Conservation (phyloP, 2,113 vertebrate genomes). For the Rhineura floridana region DNA sequence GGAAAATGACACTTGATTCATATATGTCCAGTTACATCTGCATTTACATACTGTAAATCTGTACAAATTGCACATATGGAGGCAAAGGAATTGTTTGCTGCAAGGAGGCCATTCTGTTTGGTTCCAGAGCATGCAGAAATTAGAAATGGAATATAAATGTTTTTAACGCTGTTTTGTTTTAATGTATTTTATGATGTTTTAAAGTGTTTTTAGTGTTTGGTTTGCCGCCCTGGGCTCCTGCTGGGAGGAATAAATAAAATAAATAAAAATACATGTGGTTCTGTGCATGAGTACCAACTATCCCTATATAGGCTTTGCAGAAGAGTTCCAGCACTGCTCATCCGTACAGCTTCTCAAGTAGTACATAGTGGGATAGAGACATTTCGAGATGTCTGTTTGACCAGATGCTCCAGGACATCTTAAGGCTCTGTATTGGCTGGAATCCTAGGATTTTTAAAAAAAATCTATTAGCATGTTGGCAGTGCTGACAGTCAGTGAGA, state of each 20-base stretch:
- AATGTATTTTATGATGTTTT: too few species aligned
- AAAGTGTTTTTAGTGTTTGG: too few species aligned
- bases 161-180: too few species aligned
- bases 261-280: too few species aligned
- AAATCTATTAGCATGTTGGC: not conserved
- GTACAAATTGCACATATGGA: not conserved
- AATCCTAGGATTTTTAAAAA: not conserved
- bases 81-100: not conserved
- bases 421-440: not conserved
- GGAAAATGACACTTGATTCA: not conserved
- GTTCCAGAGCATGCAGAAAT: not conserved
- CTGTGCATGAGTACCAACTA: not conserved
- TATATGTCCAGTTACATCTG: too few species aligned
- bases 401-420: conserved; percentile 10
- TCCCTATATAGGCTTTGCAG: not conserved
- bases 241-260: too few species aligned
- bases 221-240: too few species aligned
- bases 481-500: conserved; percentile 15
- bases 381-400: not conserved
- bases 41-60: too few species aligned
- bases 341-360: not conserved
- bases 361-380: not conserved
- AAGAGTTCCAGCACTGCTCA: not conserved
- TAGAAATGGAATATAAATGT: not conserved
- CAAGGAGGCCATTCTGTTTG: not conserved